Conservation (phyloP, 2,888 invertebrate genomes). For the Pocota personata region DNA sequence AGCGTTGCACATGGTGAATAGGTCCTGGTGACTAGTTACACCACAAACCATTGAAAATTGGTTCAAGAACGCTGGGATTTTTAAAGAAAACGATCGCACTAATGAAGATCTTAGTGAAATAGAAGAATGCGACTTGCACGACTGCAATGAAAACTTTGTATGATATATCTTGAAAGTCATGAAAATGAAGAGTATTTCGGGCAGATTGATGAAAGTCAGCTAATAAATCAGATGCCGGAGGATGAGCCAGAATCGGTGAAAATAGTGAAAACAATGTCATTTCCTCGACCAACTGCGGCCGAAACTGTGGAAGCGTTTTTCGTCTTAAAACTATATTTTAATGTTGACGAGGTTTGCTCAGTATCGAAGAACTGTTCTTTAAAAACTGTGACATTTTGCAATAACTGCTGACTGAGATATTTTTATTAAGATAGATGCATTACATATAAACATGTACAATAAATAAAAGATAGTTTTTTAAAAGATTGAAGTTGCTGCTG, state of each 20-base stretch:
- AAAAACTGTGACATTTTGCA: no score
- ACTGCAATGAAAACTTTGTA: not conserved
- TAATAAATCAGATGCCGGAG: not conserved
- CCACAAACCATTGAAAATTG: conserved; percentile 1
- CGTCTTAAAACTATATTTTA: no score
- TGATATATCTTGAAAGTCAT: not conserved
- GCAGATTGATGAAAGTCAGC: not conserved
- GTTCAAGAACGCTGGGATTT: not conserved
- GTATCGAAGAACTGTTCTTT: no score
- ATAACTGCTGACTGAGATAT: no score
- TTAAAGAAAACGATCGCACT: not conserved
- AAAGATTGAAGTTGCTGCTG: no score
- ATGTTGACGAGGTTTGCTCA: no score
- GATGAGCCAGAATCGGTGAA: not conserved
- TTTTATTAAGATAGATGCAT: no score
- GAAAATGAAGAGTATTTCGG: not conserved
- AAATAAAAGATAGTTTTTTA: no score
- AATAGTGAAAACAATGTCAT: not conserved
- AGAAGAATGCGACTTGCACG: not conserved
- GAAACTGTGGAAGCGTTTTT: no score
- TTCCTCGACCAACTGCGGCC: no score
- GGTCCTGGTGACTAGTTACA: conserved; percentile 3
- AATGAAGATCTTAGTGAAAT: no score
- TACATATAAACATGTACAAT: no score
- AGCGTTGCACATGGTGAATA: not conserved